Base-by-base conservation (phyloP, 2,888 invertebrate genomes). In the Dynastes grantii region DNA sequence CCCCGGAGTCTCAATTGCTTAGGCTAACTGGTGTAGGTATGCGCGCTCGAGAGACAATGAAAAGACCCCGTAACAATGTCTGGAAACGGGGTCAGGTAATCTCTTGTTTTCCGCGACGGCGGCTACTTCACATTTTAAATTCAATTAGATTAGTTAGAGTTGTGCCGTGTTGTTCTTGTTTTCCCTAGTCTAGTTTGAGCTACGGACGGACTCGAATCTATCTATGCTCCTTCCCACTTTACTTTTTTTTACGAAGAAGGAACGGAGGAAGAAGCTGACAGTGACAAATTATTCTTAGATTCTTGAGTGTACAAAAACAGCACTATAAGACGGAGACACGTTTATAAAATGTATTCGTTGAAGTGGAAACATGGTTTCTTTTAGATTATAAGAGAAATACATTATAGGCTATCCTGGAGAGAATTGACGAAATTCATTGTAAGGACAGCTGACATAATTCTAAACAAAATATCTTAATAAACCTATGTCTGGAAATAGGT, bases 71-170 rank as follows among this genome's bases (percentile, higher is more conserved):
- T 67, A 16, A 67, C 67, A 67, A 67, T 67, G 67, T 67, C 67
- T 32, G 37, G 8, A 40, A 65, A 65, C 40, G 5, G 40, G 65
- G 65, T 65, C 65, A 65, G 65, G 40, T 65, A 65, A 65, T 65
- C 40, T 65, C 65, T 67, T 67, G 67, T 67, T 67, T 61, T 67
- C 45, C 67, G 40, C 22, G 45, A 16, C 40, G 9, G 22, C 61
- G 22, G 22, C 45, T 67, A n/a, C 67, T 22, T 40, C 67, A 45
- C 67, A 45, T 67, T 67, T 45, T 67, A 45, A 67, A 40, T 67
- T 40, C 40, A 67, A 67, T 67, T 67, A 45, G 67, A 67, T 45
- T 67, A 45, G 67, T 67, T 40, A 40, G 22, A 22, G 45, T 32
- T 32, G 2, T 67, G 22, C 16, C 22, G 40, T 40, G 16, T 40